phyloP scores from a whole-genome alignment of 2,888 invertebrate species.

The Dione vanillae region DNA sequence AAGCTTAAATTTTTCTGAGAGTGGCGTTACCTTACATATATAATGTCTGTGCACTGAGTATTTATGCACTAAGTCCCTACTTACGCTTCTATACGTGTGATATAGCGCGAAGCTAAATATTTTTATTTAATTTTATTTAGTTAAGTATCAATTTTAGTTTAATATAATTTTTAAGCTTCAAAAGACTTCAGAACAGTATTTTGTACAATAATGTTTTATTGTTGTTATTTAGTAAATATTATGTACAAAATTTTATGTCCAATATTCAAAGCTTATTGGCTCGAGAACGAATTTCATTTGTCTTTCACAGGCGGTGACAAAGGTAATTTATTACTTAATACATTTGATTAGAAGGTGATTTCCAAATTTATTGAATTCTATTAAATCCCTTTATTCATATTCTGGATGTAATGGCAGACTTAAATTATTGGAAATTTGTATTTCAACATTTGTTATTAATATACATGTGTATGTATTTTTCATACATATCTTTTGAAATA shows the following conservation, averaged over 20 bases:
- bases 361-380: slow-evolving; percentile 23
- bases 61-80: no score
- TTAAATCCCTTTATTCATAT: slow-evolving; percentile 6
- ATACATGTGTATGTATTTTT: no score
- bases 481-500: no score
- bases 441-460: not conserved
- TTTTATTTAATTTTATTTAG: no score
- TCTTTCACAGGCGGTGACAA: slow-evolving; percentile 30
- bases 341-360: slow-evolving; percentile 26
- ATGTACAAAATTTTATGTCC: slow-evolving; percentile 3
- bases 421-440: slow-evolving; percentile 1
- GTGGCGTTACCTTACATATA: no score
- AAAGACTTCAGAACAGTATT: not conserved
- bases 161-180: no score
- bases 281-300: slow-evolving; percentile 26
- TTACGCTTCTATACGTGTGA: no score
- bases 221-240: not conserved
- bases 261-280: slow-evolving; percentile 1
- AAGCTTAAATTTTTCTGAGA: no score
- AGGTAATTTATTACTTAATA: slow-evolving; percentile 29
- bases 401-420: not conserved
- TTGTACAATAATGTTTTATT: not conserved
- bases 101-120: no score
- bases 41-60: no score
- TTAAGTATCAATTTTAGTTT: no score